A percentile compares a stretch with the other conserved stretches of the same genome.
These are phyloP conservation scores for Pangasius sanitwongsei DNA, from an alignment of 2,797 vertebrate species.

Conservation along the genomic window DNA sequence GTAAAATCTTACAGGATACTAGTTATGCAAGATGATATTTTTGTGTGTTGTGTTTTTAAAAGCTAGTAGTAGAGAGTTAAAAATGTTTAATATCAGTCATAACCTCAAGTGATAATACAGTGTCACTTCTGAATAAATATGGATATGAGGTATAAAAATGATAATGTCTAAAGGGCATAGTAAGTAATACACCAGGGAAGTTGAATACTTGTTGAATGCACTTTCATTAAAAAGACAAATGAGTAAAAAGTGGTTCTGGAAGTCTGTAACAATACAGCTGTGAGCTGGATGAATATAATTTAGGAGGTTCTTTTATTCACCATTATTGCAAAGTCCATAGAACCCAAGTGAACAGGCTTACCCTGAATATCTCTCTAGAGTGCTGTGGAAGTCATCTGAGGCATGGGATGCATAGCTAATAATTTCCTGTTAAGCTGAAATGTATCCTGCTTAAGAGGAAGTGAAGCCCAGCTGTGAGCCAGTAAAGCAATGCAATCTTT, in stretches of 20 bases:
- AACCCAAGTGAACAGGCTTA: slow-evolving; percentile 17
- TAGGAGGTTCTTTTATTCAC: slow-evolving; percentile 25
- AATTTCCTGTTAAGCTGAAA: slow-evolving; percentile 44
- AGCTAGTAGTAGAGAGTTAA: background rate
- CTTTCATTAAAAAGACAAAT: slow-evolving; percentile 29
- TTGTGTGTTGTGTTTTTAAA: background rate
- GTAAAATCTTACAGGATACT: background rate
- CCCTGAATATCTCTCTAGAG: slow-evolving; percentile 25
- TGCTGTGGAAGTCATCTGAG: slow-evolving; percentile 13
- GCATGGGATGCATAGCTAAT: slow-evolving; percentile 23
- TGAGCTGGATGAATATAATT: slow-evolving; percentile 20
- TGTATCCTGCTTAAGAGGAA: slow-evolving; percentile 33
- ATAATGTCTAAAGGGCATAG: background rate
- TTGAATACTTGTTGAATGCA: slow-evolving; percentile 24
- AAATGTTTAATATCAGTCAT: slow-evolving; percentile 27
- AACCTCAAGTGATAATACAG: slow-evolving; percentile 13
- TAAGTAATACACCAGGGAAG: background rate
- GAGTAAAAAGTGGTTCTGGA: slow-evolving; percentile 28
- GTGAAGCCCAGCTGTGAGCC: slow-evolving; percentile 43
- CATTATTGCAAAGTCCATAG: slow-evolving; percentile 18
- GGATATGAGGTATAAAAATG: slow-evolving; percentile 14
- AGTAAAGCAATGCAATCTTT: slow-evolving; percentile 36
- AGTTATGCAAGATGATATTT: background rate
- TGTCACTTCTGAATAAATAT: slow-evolving; percentile 6
- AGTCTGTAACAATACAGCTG: slow-evolving; percentile 15